Percentiles rank a stretch among this genome's conserved stretches.
phyloP scores from a whole-genome alignment of 2,888 invertebrate species.

The Melanargia galathea region DNA sequence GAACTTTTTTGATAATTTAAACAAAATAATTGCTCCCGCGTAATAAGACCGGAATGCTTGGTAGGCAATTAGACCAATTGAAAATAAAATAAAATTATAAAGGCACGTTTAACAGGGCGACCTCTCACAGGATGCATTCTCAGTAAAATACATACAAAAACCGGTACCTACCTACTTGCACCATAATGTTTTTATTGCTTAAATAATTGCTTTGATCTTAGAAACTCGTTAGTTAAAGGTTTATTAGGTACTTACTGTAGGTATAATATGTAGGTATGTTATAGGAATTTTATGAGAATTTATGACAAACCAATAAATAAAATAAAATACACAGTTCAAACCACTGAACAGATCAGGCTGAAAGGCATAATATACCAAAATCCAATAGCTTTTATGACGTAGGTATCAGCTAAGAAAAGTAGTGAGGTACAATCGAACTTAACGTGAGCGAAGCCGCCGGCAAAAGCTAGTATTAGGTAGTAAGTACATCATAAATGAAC shows the following conservation, averaged over 20 bases:
- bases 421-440: too few relatives aligned
- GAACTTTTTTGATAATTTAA: not conserved
- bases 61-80: not conserved
- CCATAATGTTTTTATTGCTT: not conserved
- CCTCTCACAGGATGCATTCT: not conserved
- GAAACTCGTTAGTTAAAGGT: not conserved
- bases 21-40: conserved; percentile 2
- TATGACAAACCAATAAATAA: too few relatives aligned
- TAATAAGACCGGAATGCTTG: not conserved
- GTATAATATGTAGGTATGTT: not conserved
- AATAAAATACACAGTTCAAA: too few relatives aligned
- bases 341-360: too few relatives aligned
- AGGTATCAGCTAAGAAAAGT: too few relatives aligned
- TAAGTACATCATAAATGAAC: too few relatives aligned
- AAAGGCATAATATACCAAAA: too few relatives aligned
- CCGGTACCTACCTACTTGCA: not conserved
- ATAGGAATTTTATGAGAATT: not conserved
- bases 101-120: not conserved
- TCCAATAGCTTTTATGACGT: too few relatives aligned
- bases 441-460: too few relatives aligned
- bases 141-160: not conserved
- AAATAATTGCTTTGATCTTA: not conserved
- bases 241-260: not conserved
- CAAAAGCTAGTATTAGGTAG: too few relatives aligned
- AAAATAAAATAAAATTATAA: not conserved